Base-by-base conservation (phyloP, 2,797 vertebrate genomes). In the Bradypus variegatus region DNA sequence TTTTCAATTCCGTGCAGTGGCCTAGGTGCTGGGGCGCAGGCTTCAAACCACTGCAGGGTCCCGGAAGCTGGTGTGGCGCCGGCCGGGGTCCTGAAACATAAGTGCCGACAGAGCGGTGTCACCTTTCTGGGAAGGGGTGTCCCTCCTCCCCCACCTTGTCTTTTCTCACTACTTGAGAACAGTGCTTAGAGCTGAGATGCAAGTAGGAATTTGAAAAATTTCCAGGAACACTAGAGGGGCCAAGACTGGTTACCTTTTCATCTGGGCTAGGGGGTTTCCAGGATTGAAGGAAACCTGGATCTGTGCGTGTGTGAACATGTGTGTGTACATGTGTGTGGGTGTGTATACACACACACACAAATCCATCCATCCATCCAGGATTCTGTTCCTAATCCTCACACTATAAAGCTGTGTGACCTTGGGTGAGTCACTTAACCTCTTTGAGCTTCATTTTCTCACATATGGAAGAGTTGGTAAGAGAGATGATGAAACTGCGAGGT, bases 1-100 rank as follows among this genome's bases (percentile, higher is more conserved):
- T 93, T 95, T 95, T 85, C 83, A 75, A 70, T 91, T 90, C 91
- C 94, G 82, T 64, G 14, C 13, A 0, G 77, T 84, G 83, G 72
- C 2, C 0, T 45, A 7, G 67, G 62, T 53, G 60, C 85, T 41
- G 65, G 64, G 78, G 29, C 36, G 3, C 23, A 5, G 27, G 36
- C 60, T 77, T 85, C n/a, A 27, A 36, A 45, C 62, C 33, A 19
- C 6, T 15, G 7, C 33, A 31, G 29, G 18, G 70, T 77, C 55
- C 31, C 5, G 50, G 60, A 67, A 70, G 23, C 67, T 1, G 12
- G 4, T 10, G 0, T 6, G 18, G 19, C 23, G 21, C 80, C 86
- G 80, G 69, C 27, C 72, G 60, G 60, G 1, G 72, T 90, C 33
- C 86, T 69, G 50, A 81, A 64, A 78, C 0, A 1, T 8, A 55